phyloP scores from a whole-genome alignment of 2,113 vertebrate species.

The Onychostoma macrolepis region DNA sequence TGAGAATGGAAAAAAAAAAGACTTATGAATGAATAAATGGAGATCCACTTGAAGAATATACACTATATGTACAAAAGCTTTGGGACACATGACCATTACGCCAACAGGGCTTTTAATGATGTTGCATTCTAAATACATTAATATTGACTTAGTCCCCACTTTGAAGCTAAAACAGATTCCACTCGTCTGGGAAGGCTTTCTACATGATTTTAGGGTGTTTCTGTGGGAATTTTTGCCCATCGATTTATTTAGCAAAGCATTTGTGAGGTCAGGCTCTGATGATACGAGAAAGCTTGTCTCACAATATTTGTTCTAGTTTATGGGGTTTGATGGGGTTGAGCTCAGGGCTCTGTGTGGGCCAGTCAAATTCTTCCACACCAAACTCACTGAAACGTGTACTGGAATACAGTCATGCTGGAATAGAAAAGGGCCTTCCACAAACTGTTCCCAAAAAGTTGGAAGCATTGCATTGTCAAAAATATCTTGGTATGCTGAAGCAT shows the following conservation, averaged over 20 bases:
- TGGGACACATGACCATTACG: too few species aligned
- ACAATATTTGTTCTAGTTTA: not conserved
- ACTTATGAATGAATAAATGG: not conserved
- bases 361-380: not conserved
- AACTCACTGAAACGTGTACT: not conserved
- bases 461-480: not conserved
- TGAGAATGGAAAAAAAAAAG: not conserved
- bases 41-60: not conserved
- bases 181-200: too few species aligned
- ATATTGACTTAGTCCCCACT: too few species aligned
- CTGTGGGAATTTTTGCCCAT: not conserved
- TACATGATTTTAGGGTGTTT: too few species aligned
- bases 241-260: not conserved
- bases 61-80: too few species aligned
- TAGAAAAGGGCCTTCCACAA: not conserved
- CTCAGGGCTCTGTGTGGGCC: too few species aligned
- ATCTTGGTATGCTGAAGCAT: not conserved
- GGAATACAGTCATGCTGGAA: not conserved
- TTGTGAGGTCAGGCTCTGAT: not conserved
- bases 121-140: too few species aligned
- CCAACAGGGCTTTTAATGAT: too few species aligned
- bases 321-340: not conserved
- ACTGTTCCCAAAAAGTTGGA: not conserved
- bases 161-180: too few species aligned
- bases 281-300: not conserved